These are phyloP conservation scores for Papilio dardanus DNA, from an alignment of 1,140 invertebrate genomes.

Conservation along the genomic window DNA sequence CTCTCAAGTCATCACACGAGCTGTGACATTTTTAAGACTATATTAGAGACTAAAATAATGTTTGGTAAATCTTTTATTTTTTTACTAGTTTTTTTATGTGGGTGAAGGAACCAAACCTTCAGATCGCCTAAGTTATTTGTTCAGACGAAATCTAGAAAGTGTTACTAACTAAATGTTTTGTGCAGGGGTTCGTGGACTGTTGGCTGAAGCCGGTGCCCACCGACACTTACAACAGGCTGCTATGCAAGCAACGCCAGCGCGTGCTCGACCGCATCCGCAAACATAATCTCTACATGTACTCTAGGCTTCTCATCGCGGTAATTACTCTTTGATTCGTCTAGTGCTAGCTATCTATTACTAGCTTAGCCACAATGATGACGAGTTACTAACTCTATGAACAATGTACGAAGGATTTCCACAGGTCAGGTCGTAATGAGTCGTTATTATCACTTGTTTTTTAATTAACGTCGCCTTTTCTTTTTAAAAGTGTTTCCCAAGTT, in stretches of 20 bases:
- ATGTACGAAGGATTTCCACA: neutral
- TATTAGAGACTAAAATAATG: no score
- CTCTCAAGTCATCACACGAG: neutral
- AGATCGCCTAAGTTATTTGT: no score
- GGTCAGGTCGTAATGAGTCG: no score
- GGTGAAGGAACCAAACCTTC: no score
- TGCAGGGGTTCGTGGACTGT: constrained; percentile 73
- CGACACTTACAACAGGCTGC: constrained; percentile 62
- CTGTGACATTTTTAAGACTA: neutral
- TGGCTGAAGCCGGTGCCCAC: constrained; percentile 60
- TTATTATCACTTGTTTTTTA: no score
- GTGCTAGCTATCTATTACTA: no score
- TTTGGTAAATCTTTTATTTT: no score
- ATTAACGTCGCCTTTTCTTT: neutral
- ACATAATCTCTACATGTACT: constrained; percentile 66
- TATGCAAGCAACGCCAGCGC: constrained; percentile 67
- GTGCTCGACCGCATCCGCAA: constrained; percentile 56
- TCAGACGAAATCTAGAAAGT: no score
- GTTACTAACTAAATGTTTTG: neutral
- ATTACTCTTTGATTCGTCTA: constrained; percentile 38
- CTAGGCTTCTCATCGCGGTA: constrained; percentile 65
- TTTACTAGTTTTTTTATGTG: no score
- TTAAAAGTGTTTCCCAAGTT: neutral
- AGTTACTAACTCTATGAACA: neutral
- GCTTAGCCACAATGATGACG: neutral